Evolutionary conservation across 2,797 vertebrate species (phyloP).

Genomic region (Furcifer pardalis): DNA sequence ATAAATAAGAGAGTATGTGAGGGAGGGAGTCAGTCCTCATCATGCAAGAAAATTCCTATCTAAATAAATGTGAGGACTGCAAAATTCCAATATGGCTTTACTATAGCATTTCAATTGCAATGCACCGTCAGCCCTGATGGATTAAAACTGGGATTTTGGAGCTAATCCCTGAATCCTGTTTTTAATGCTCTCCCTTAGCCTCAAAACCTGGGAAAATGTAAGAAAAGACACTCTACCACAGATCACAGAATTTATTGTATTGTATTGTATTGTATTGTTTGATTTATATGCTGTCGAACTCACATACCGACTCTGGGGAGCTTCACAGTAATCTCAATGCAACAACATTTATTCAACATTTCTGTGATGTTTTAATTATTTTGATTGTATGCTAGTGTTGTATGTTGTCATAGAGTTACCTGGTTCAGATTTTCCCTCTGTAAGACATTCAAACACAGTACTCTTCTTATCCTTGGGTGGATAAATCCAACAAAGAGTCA

Average conservation of each 20-base stretch:
- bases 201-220: background rate
- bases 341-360: too few species aligned
- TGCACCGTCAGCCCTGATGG: background rate
- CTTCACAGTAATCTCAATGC: too few species aligned
- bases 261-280: too few species aligned
- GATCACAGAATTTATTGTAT: background rate
- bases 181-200: background rate
- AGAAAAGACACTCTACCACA: background rate
- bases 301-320: too few species aligned
- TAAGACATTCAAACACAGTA: too few species aligned
- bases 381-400: too few species aligned
- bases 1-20: background rate
- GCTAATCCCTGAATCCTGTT: background rate
- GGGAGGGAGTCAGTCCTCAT: background rate
- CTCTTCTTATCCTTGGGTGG: too few species aligned
- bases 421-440: too few species aligned
- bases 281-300: too few species aligned
- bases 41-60: background rate
- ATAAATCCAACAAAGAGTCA: too few species aligned
- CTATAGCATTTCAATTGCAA: background rate
- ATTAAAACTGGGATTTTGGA: background rate
- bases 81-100: background rate
- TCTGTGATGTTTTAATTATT: too few species aligned
- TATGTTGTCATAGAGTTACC: too few species aligned
- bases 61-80: background rate